Conservation (phyloP, 2,797 vertebrate genomes). For the Geotrypetes seraphini region DNA sequence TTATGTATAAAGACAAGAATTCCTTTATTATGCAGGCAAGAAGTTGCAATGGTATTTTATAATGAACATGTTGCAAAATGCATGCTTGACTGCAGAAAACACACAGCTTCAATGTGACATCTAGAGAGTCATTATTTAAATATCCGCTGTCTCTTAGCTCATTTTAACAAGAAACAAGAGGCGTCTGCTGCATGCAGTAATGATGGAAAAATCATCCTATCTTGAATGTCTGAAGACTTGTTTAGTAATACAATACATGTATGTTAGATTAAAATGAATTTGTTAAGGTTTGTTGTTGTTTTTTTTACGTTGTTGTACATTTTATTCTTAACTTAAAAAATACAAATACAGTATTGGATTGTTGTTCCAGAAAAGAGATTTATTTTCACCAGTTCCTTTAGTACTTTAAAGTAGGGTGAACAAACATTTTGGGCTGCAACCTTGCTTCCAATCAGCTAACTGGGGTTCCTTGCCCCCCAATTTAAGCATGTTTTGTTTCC, state of each 20-base stretch:
- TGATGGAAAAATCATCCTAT: constrained; percentile 55
- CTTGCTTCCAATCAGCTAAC: no score
- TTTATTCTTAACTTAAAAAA: constrained; percentile 64
- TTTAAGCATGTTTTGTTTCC: no score
- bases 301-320: constrained; percentile 62
- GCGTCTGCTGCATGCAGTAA: constrained; percentile 72
- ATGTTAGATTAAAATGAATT: constrained; percentile 53
- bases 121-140: constrained; percentile 50
- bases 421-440: no score
- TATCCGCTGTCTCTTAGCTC: constrained; percentile 65
- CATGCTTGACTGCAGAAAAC: constrained; percentile 64
- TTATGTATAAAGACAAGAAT: constrained; percentile 49
- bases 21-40: constrained; percentile 52
- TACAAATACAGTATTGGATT: constrained; percentile 61
- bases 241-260: constrained; percentile 63
- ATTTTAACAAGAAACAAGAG: constrained; percentile 64
- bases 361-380: constrained; percentile 13
- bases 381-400: no score
- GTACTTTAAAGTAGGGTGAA: no score
- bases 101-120: constrained; percentile 53
- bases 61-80: constrained; percentile 53
- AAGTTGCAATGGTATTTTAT: constrained; percentile 62
- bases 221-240: constrained; percentile 44
- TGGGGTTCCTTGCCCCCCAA: no score
- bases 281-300: no score